Evolutionary conservation across 64 coral and sea anemone genomes (phyloP).

Genomic region (Stylophora pistillata): DNA sequence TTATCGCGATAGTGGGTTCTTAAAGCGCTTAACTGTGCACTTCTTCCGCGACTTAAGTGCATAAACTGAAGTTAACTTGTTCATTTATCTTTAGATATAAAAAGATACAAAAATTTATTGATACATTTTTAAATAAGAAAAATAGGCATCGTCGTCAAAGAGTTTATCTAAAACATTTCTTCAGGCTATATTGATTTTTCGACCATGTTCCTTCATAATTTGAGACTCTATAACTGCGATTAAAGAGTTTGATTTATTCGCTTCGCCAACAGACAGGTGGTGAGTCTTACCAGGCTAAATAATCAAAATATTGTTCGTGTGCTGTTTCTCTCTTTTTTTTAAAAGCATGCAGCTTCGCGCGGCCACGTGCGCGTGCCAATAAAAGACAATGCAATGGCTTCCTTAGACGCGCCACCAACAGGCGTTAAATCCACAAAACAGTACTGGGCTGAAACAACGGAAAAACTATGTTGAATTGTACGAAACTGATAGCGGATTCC

Average conservation of each 20-base stretch:
- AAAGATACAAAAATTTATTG: not conserved
- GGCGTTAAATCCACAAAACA: not conserved
- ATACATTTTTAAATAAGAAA: not conserved
- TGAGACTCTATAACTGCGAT: not conserved
- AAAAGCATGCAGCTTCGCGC: not conserved
- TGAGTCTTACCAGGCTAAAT: not conserved
- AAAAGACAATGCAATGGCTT: not conserved
- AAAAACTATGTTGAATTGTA: not conserved
- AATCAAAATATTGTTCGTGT: not conserved
- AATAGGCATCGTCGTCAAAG: not conserved
- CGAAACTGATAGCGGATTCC: slow-evolving; percentile 8
- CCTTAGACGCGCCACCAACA: not conserved
- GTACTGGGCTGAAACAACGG: no score
- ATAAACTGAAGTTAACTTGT: not conserved
- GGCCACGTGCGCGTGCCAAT: not conserved
- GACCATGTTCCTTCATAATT: not conserved
- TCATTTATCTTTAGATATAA: not conserved
- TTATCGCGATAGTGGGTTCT: not conserved
- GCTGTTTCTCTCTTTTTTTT: not conserved
- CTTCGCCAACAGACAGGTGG: not conserved
- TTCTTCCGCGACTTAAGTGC: slow-evolving; percentile 4
- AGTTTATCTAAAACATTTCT: not conserved
- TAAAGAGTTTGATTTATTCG: not conserved
- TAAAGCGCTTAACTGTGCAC: not conserved
- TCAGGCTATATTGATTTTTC: not conserved